phyloP scores from a whole-genome alignment of 2,797 vertebrate genomes.

The Neosilurus mollespiculum region DNA sequence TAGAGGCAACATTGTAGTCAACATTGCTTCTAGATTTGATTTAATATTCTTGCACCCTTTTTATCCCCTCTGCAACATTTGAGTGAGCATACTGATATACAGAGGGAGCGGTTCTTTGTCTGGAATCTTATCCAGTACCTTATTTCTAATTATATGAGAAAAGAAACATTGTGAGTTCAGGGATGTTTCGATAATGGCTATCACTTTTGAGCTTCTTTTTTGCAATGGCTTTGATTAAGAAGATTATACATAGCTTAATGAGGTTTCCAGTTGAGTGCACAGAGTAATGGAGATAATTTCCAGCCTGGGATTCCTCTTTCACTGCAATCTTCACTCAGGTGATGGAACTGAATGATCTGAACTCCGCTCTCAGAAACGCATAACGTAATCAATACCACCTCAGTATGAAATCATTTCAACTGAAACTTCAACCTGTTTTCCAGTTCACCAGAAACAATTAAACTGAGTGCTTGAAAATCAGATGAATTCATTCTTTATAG shows the following conservation, averaged over 20 bases:
- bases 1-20: not conserved
- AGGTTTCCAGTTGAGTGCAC: constrained; percentile 90
- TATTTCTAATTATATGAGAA: constrained; percentile 62
- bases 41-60: not conserved
- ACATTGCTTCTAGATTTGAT: constrained; percentile 19
- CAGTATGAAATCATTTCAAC: constrained; percentile 31
- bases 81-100: constrained; percentile 31
- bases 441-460: constrained; percentile 43
- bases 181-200: constrained; percentile 67
- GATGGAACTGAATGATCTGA: constrained; percentile 44
- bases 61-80: constrained; percentile 22
- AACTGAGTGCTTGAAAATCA: constrained; percentile 30
- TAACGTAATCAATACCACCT: constrained; percentile 38
- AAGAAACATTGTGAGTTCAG: constrained; percentile 55
- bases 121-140: constrained; percentile 45
- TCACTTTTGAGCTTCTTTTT: constrained; percentile 67
- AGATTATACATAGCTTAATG: constrained; percentile 92
- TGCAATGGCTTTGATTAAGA: constrained; percentile 93
- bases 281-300: constrained; percentile 81
- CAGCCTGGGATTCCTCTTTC: constrained; percentile 69
- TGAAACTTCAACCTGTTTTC: constrained; percentile 24
- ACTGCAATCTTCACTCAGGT: constrained; percentile 69
- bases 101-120: constrained; percentile 54
- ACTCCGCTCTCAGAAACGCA: constrained; percentile 32
- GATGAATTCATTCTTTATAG: constrained; percentile 24